Conservation (phyloP, 1,140 invertebrate species). For the Doryteuthis pealeii region DNA sequence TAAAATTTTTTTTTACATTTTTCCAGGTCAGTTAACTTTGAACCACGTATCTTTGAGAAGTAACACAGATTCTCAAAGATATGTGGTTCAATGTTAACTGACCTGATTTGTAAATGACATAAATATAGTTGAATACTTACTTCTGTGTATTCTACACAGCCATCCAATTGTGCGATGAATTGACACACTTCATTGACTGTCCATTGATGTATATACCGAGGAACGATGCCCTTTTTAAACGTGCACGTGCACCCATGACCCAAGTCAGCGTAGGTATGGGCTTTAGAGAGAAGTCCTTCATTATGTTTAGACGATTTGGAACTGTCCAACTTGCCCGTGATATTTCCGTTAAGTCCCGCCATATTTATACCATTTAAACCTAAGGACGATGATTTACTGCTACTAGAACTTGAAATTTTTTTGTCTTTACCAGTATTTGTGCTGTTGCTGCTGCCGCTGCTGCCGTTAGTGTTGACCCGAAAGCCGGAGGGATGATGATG, state of each 20-base stretch:
- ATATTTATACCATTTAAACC: neutral
- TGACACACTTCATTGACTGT: slow-evolving; percentile 37
- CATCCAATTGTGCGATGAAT: slow-evolving; percentile 37
- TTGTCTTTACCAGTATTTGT: neutral
- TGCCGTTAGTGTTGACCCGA: neutral
- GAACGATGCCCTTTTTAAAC: neutral
- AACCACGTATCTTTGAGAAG: too few relatives aligned
- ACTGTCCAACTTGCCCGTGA: neutral
- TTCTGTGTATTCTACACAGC: slow-evolving; percentile 40
- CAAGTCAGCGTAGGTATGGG: neutral
- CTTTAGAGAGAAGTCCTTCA: neutral
- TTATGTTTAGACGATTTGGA: neutral
- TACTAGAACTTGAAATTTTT: neutral
- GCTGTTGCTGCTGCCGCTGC: neutral
- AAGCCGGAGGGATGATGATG: slow-evolving; percentile 9
- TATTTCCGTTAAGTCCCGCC: neutral
- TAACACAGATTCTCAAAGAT: too few relatives aligned
- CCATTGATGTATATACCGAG: slow-evolving; percentile 39
- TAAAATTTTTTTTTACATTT: too few relatives aligned
- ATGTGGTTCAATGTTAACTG: too few relatives aligned
- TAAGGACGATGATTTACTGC: neutral
- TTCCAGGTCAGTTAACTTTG: too few relatives aligned
- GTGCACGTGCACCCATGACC: neutral
- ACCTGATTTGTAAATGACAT: too few relatives aligned
- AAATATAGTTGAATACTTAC: too few relatives aligned